Conservation (phyloP, 2,888 invertebrate genomes). For the Hirtodrosophila alboralis region DNA sequence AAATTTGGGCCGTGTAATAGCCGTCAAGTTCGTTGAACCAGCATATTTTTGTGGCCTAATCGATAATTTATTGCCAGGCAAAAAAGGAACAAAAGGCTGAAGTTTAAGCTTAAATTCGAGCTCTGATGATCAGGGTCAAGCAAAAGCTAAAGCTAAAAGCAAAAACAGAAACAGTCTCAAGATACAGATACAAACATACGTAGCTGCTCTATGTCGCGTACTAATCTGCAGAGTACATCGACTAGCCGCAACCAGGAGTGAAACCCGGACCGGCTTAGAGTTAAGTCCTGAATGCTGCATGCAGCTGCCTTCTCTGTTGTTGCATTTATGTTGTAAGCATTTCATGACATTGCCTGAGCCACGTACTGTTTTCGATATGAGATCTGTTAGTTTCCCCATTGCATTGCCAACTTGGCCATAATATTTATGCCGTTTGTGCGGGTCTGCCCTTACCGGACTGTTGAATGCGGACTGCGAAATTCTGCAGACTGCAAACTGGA, state of each 20-base stretch:
- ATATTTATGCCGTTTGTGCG: slow-evolving; percentile 70
- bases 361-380: slow-evolving; percentile 73
- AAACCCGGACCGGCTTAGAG: slow-evolving; percentile 9
- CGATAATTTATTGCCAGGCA: slow-evolving; percentile 81
- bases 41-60: slow-evolving; percentile 74
- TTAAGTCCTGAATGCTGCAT: slow-evolving; percentile 13
- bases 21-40: slow-evolving; percentile 50
- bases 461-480: slow-evolving; percentile 8
- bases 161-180: slow-evolving; percentile 15
- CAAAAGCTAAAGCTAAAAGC: too few relatives aligned
- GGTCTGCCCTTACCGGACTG: slow-evolving; percentile 50
- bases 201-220: slow-evolving; percentile 35
- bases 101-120: slow-evolving; percentile 10
- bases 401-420: slow-evolving; percentile 61
- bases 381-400: slow-evolving; percentile 57
- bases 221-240: slow-evolving; percentile 52
- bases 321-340: slow-evolving; percentile 70
- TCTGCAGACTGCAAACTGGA: not conserved
- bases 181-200: slow-evolving; percentile 1
- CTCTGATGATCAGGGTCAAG: slow-evolving; percentile 36
- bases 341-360: slow-evolving; percentile 60
- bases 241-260: slow-evolving; percentile 19
- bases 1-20: slow-evolving; percentile 47
- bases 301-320: slow-evolving; percentile 21
- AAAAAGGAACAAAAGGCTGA: slow-evolving; percentile 52